phyloP scores from a whole-genome alignment of 2,888 invertebrate genomes.

The Sarcophaga subvicina region DNA sequence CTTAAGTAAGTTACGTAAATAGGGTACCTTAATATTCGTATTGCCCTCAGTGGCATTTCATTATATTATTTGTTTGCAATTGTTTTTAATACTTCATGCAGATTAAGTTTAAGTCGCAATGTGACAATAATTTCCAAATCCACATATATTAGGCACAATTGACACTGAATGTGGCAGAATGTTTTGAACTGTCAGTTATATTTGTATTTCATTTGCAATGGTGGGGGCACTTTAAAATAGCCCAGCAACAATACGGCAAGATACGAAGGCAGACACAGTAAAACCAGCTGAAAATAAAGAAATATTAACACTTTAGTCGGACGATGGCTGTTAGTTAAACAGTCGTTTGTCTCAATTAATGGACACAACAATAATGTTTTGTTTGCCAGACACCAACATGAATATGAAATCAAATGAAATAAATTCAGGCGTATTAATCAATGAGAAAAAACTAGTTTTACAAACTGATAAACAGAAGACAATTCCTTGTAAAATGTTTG shows the following conservation, averaged over 20 bases:
- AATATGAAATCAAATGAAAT: constrained; percentile 35
- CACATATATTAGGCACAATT: constrained; percentile 55
- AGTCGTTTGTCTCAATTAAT: constrained; percentile 61
- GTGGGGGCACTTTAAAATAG: background rate
- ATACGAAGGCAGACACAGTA: background rate
- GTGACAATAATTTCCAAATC: constrained; percentile 57
- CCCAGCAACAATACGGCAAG: background rate
- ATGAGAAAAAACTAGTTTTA: background rate
- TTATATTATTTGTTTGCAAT: constrained; percentile 1
- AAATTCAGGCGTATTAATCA: constrained; percentile 52
- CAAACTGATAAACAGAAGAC: too few relatives aligned
- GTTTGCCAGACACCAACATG: constrained; percentile 15
- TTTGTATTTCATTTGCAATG: background rate
- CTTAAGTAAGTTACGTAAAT: too few relatives aligned
- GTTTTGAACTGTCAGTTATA: constrained; percentile 14
- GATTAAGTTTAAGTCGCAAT: constrained; percentile 49
- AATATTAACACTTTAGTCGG: constrained; percentile 35
- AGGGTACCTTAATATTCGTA: too few relatives aligned
- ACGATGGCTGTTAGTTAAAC: constrained; percentile 34
- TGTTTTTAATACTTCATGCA: constrained; percentile 42
- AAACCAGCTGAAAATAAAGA: background rate
- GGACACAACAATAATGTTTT: constrained; percentile 35
- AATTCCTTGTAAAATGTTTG: too few relatives aligned
- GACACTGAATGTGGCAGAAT: constrained; percentile 23
- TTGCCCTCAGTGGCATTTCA: too few relatives aligned